Conservation (phyloP, 2,797 vertebrate species). For the Rhadinocentrus ornatus region DNA sequence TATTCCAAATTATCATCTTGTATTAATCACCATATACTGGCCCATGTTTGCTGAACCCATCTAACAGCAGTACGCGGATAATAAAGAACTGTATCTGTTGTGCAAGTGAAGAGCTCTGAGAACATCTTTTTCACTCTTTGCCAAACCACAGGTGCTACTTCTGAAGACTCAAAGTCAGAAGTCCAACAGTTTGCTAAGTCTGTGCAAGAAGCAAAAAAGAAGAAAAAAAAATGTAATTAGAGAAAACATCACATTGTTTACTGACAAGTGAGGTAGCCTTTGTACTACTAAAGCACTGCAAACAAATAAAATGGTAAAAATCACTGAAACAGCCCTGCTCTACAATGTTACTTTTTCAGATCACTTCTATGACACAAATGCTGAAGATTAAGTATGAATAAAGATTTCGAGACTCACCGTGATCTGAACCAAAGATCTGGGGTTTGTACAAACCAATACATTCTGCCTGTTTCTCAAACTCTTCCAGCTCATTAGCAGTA, state of each 20-base stretch:
- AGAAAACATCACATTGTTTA: neutral
- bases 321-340: neutral
- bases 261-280: neutral
- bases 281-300: neutral
- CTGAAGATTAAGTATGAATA: neutral
- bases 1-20: too few species aligned
- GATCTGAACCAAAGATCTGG: neutral
- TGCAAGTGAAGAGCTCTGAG: neutral
- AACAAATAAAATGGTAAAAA: neutral
- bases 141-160: accelerated
- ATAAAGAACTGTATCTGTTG: neutral
- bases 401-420: constrained; percentile 26
- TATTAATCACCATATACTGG: neutral
- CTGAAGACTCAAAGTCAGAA: accelerated
- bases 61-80: accelerated
- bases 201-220: constrained; percentile 18
- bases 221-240: neutral
- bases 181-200: constrained; percentile 15
- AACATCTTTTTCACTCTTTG: neutral
- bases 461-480: constrained; percentile 31
- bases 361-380: neutral
- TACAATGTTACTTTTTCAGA: neutral
- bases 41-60: neutral
- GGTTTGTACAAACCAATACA: constrained; percentile 15
- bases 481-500: constrained; percentile 33